Evolutionary conservation across 2,888 invertebrate genomes (phyloP).

Genomic region (Leptopilina syphax): DNA sequence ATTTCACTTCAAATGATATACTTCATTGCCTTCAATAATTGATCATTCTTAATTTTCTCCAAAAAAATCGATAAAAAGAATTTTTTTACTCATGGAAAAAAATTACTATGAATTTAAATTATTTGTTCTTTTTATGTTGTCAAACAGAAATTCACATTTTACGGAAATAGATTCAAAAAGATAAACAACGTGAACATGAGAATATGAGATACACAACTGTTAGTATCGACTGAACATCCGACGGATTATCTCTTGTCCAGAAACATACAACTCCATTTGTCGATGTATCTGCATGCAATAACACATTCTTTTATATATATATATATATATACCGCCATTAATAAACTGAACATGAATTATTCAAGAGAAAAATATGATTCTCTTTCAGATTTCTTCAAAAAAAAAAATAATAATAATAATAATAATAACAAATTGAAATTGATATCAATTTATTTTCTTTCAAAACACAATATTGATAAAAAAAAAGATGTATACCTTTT

Average conservation of each 20-base stretch:
- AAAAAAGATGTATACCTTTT: no score
- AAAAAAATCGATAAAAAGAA: no score
- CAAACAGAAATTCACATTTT: no score
- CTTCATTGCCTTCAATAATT: no score
- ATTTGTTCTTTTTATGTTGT: no score
- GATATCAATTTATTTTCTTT: not conserved
- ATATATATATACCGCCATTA: conserved; percentile 10
- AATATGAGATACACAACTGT: conserved; percentile 18
- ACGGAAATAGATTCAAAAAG: conserved; percentile 10
- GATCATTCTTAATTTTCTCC: not conserved
- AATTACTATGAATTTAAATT: no score
- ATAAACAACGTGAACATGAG: conserved; percentile 7
- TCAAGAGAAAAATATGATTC: conserved; percentile 19
- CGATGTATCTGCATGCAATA: not conserved
- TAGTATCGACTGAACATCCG: conserved; percentile 24
- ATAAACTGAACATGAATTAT: conserved; percentile 33
- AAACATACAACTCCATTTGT: conserved; percentile 25
- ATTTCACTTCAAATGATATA: conserved; percentile 21
- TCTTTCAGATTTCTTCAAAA: conserved; percentile 18
- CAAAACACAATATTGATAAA: no score
- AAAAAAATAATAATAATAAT: not conserved
- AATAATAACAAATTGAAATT: not conserved
- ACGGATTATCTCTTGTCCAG: conserved; percentile 37
- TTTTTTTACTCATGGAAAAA: no score
- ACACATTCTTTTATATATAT: not conserved